Evolutionary conservation across 2,113 vertebrate genomes (phyloP).

Genomic region (Tenrec ecaudatus): DNA sequence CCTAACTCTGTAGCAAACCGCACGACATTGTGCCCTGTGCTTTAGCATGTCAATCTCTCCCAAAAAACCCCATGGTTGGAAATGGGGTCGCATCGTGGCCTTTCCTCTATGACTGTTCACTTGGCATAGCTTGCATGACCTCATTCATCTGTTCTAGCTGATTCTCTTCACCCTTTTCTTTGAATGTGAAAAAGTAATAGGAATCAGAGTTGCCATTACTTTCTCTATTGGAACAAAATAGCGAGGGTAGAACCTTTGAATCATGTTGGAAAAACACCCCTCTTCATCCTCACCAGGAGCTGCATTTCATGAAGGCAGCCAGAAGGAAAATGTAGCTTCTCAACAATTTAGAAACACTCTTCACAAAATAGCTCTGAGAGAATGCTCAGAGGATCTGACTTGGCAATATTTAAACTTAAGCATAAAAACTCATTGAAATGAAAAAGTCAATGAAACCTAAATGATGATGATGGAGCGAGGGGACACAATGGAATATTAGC

Average conservation of each 20-base stretch:
- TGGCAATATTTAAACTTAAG: background rate
- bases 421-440: too few species aligned
- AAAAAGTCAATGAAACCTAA: too few species aligned
- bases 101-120: background rate
- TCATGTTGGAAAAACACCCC: background rate
- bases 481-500: background rate
- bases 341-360: background rate
- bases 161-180: conserved; percentile 46
- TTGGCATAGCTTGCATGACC: background rate
- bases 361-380: conserved; percentile 5
- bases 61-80: background rate
- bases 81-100: background rate
- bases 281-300: background rate
- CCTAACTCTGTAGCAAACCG: background rate
- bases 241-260: background rate
- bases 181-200: background rate
- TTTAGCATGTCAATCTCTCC: background rate
- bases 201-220: background rate
- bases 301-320: background rate
- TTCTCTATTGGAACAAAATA: background rate
- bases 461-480: too few species aligned
- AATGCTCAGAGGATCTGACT: background rate
- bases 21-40: background rate
- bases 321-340: background rate
- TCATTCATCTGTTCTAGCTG: background rate